phyloP scores from a whole-genome alignment of 2,888 invertebrate species.

The Allygus modestus region DNA sequence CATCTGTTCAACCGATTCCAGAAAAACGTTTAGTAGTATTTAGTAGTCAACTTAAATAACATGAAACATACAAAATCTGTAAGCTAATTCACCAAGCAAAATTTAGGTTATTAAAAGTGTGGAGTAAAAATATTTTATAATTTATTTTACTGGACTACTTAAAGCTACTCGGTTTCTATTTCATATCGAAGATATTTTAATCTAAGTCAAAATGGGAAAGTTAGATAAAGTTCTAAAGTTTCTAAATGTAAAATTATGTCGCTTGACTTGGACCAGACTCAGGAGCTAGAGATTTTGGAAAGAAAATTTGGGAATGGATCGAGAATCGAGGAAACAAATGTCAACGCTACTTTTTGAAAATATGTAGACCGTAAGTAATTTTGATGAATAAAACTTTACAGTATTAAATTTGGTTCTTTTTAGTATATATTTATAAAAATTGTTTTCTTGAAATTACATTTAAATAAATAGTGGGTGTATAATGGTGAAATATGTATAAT shows the following conservation, averaged over 20 bases:
- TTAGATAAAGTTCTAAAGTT: background rate
- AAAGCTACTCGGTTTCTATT: background rate
- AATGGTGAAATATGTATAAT: no score
- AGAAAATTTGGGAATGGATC: no score
- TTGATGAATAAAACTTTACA: no score
- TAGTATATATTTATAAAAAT: no score
- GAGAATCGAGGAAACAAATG: no score
- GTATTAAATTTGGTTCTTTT: no score
- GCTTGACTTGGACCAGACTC: background rate
- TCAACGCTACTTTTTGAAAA: no score
- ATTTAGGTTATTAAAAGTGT: slow-evolving; percentile 28
- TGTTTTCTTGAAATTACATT: no score
- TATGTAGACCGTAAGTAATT: no score
- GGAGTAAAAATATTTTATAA: slow-evolving; percentile 43
- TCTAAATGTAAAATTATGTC: background rate
- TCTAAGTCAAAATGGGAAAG: background rate
- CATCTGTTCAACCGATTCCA: background rate
- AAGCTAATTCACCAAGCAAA: slow-evolving; percentile 23
- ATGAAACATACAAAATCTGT: background rate
- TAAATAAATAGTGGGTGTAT: no score
- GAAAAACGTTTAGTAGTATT: background rate
- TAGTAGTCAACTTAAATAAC: background rate
- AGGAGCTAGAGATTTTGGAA: background rate
- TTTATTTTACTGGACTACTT: slow-evolving; percentile 6
- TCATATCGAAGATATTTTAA: background rate